phyloP scores from a whole-genome alignment of 2,113 vertebrate genomes.

The Oenanthe melanoleuca region DNA sequence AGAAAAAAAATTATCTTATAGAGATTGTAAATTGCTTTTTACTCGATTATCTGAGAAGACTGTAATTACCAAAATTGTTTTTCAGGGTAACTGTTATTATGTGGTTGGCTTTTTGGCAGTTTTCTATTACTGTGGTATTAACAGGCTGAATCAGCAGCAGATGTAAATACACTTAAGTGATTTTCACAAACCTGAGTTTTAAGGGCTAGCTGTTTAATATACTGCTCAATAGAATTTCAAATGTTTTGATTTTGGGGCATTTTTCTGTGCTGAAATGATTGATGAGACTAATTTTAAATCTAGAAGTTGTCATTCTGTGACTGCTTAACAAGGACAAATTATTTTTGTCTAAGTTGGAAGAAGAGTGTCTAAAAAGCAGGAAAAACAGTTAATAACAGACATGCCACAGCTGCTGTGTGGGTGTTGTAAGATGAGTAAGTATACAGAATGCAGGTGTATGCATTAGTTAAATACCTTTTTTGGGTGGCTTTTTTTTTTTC shows the following conservation, averaged over 20 bases:
- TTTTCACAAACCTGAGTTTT: not conserved
- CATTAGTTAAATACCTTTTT: not conserved
- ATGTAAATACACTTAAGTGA: not conserved
- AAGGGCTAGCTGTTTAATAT: not conserved
- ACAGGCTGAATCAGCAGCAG: not conserved
- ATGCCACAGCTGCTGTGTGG: slow-evolving; percentile 10
- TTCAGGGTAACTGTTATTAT: not conserved
- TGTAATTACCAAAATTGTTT: slow-evolving; percentile 6
- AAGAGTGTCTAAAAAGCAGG: not conserved
- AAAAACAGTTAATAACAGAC: slow-evolving; percentile 12
- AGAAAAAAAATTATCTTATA: not conserved
- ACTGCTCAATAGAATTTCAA: not conserved
- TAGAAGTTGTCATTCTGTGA: slow-evolving; percentile 1
- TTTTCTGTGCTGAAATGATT: slow-evolving; percentile 6
- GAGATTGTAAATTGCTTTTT: not conserved
- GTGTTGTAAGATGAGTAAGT: not conserved
- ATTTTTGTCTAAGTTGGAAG: slow-evolving; percentile 9
- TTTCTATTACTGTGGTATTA: not conserved
- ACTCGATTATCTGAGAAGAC: not conserved
- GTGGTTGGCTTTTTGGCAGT: not conserved
- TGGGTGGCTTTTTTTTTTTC: not conserved
- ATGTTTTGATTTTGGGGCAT: not conserved
- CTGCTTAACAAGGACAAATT: slow-evolving; percentile 35
- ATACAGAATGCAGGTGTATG: not conserved
- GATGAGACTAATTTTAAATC: slow-evolving; percentile 12